Base-by-base conservation (phyloP, 1,140 invertebrate genomes). In the Plectus sambesii region DNA sequence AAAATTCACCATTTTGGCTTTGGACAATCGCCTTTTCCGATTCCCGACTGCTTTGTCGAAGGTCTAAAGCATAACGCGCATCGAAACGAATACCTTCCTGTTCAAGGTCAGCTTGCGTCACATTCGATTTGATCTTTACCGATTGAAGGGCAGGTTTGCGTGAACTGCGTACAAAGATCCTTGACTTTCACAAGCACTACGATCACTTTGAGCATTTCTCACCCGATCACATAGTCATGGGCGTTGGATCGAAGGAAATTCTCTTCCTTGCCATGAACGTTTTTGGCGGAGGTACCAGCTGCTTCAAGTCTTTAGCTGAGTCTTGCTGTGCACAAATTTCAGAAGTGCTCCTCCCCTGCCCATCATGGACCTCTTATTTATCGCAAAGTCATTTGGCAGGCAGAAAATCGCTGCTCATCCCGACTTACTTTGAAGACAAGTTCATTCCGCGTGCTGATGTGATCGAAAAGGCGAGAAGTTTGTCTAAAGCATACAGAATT, bases 21-120 rank as follows among this genome's bases (percentile, higher is more conserved):
- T 47, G 70, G 70, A n/a, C 69, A 72, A 49, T 66, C 70, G 3
- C 70, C 70, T 1, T 72, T 72, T 48, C 69, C 70, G 0, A 51
- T 71, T 0, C 51, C 67, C 19, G 49, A 65, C 20, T 45, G 42
- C 17, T 63, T 69, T 9, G 58, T 60, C 0, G 51, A 64, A 15
- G 62, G 56, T 1, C 51, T 72, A 2, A 53, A 54, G 30, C 56
- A 69, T 46, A 27, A 67, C 39, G 69, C 70, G 2, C 49, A 44
- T 4, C 47, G 68, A 42, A 67, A 62, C 39, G 61, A 60, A n/a
- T 72, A 72, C 53, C 52, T 72, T 2, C 59, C 64, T 2, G 61
- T 66, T 0, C 52, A 61, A 59, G 70, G 70, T 68, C 49, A 51
- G 54, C 40, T 17, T 15, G 22, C 24, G 23, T 46, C 23, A 15